A percentile compares a stretch with the other conserved stretches of the same genome.
These are phyloP conservation scores for Heterodera filipjevi DNA, from an alignment of 2,888 invertebrate species.

Conservation along the genomic window DNA sequence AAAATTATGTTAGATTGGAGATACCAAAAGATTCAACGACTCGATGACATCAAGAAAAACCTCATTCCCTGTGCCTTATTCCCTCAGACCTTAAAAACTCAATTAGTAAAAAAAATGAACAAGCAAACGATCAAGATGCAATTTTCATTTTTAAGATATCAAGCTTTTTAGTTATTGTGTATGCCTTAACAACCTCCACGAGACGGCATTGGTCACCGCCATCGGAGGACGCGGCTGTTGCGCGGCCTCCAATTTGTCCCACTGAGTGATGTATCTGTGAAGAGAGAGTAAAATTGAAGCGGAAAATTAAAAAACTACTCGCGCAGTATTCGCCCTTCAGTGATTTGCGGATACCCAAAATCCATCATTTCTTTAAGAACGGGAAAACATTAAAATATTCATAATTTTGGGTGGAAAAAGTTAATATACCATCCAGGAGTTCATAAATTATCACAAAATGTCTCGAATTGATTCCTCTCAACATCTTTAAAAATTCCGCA, in stretches of 20 bases:
- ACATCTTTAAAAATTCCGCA: conserved; percentile 85
- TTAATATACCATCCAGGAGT: conserved; percentile 81
- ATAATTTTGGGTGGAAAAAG: no score
- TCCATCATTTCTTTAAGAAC: conserved; percentile 66
- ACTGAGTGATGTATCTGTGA: conserved; percentile 84
- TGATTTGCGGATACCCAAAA: conserved; percentile 80
- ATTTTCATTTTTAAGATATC: no score
- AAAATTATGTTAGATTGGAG: not conserved
- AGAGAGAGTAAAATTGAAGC: not conserved
- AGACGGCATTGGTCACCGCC: conserved; percentile 99
- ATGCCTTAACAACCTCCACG: conserved; percentile 73
- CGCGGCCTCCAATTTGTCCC: conserved; percentile 88
- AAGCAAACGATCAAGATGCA: not conserved
- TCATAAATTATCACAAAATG: conserved; percentile 98
- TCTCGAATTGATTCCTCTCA: conserved; percentile 96
- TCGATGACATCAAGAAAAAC: conserved; percentile 89
- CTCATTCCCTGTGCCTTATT: conserved; percentile 97
- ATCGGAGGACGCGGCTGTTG: conserved; percentile 82
- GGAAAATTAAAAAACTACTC: conserved; percentile 70
- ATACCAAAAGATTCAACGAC: conserved; percentile 85
- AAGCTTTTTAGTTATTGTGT: not conserved
- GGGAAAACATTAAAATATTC: no score
- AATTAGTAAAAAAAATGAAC: not conserved
- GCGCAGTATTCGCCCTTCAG: conserved; percentile 94
- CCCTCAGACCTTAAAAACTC: conserved; percentile 79